Conservation (phyloP, 2,113 vertebrate genomes). For the Nyctibius bracteatus region DNA sequence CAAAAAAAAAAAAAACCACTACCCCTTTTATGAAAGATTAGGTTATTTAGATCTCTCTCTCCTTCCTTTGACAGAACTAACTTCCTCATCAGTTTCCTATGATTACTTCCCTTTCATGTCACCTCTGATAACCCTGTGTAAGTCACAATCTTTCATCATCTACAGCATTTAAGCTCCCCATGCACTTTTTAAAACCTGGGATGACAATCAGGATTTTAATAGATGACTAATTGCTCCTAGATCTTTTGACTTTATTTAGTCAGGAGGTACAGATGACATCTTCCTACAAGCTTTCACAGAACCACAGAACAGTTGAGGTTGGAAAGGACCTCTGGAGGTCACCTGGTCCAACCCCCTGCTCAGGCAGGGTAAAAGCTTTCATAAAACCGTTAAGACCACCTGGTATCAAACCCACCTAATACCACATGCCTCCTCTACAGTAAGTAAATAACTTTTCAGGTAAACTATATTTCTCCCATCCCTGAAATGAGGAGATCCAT, state of each 20-base stretch:
- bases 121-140: not conserved
- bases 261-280: not conserved
- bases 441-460: not conserved
- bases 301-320: not conserved
- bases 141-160: not conserved
- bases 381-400: not conserved
- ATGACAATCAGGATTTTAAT: not conserved
- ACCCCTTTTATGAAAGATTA: not conserved
- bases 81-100: not conserved
- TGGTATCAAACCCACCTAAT: not conserved
- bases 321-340: not conserved
- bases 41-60: not conserved
- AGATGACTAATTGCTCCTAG: not conserved
- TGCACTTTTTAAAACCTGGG: not conserved
- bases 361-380: not conserved
- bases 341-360: not conserved
- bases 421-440: not conserved
- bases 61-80: not conserved
- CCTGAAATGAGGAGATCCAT: not conserved
- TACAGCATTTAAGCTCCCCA: not conserved
- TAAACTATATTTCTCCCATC: not conserved
- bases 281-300: not conserved
- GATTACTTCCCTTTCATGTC: not conserved
- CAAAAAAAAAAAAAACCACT: conserved; percentile 33
- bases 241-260: not conserved